These are phyloP conservation scores for Pelochelys cantorii DNA, from an alignment of 2,797 vertebrate species.

Conservation along the genomic window DNA sequence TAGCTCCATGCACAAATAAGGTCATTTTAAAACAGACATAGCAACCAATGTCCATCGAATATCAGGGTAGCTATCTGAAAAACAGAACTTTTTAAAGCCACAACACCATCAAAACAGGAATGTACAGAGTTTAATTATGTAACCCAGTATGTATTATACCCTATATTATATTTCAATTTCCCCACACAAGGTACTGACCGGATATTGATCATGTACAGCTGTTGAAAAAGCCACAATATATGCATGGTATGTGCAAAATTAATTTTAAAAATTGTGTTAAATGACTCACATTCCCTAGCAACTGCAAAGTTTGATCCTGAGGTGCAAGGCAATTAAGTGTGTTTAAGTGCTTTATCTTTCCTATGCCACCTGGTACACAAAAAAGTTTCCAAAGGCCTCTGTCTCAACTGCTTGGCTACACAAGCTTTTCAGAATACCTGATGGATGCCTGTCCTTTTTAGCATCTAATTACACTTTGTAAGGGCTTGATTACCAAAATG, in stretches of 20 bases:
- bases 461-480: slow-evolving; percentile 76
- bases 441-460: slow-evolving; percentile 69
- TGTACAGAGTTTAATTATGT: background rate
- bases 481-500: slow-evolving; percentile 79
- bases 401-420: slow-evolving; percentile 35
- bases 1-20: fast-evolving
- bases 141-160: background rate
- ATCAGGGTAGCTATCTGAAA: background rate
- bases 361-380: background rate
- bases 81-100: background rate
- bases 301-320: slow-evolving; percentile 20
- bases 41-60: background rate
- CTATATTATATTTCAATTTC: background rate
- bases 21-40: background rate
- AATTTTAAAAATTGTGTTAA: slow-evolving; percentile 7
- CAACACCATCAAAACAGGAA: background rate
- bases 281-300: slow-evolving; percentile 13
- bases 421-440: slow-evolving; percentile 50
- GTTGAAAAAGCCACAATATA: background rate
- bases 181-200: background rate
- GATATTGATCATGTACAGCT: background rate
- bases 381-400: slow-evolving; percentile 11
- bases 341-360: slow-evolving; percentile 14
- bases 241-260: fast-evolving
- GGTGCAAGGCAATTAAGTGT: slow-evolving; percentile 4